These are phyloP conservation scores for Amphiura filiformis DNA, from an alignment of 35 echinoderm and acorn worm species.

Conservation along the genomic window DNA sequence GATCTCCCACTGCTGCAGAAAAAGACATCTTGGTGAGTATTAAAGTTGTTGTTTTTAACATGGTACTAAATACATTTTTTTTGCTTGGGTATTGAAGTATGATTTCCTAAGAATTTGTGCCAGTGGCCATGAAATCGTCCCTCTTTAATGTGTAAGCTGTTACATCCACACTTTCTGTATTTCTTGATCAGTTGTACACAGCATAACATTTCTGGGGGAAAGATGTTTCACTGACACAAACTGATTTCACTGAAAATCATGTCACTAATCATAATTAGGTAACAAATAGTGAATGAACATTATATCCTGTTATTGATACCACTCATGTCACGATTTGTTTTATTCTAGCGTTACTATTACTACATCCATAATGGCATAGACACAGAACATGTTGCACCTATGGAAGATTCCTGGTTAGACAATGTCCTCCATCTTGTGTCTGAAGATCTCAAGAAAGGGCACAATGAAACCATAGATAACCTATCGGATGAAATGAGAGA, in stretches of 20 bases:
- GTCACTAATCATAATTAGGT: too few species aligned
- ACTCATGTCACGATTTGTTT: too few species aligned
- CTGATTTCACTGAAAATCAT: too few species aligned
- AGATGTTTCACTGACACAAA: too few species aligned
- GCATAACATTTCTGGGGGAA: too few species aligned
- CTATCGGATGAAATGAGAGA: constrained; percentile 98
- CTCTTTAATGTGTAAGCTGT: neutral
- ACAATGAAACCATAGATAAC: constrained; percentile 84
- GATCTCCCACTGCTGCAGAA: constrained; percentile 94
- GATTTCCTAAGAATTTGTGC: neutral
- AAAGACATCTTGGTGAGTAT: constrained; percentile 98
- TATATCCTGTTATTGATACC: too few species aligned
- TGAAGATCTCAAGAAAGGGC: constrained; percentile 63
- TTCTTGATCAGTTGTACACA: too few species aligned
- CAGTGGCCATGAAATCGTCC: neutral
- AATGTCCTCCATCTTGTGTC: constrained; percentile 84
- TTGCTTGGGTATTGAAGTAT: neutral
- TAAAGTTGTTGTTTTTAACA: neutral
- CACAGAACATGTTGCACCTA: constrained; percentile 98
- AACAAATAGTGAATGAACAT: too few species aligned
- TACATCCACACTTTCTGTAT: too few species aligned
- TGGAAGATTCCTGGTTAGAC: constrained; percentile 98
- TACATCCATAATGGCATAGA: constrained; percentile 99
- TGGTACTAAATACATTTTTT: neutral
- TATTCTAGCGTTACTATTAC: constrained; percentile 91